Conservation (phyloP, 2,888 invertebrate genomes). For the Mactromeris polynyma region DNA sequence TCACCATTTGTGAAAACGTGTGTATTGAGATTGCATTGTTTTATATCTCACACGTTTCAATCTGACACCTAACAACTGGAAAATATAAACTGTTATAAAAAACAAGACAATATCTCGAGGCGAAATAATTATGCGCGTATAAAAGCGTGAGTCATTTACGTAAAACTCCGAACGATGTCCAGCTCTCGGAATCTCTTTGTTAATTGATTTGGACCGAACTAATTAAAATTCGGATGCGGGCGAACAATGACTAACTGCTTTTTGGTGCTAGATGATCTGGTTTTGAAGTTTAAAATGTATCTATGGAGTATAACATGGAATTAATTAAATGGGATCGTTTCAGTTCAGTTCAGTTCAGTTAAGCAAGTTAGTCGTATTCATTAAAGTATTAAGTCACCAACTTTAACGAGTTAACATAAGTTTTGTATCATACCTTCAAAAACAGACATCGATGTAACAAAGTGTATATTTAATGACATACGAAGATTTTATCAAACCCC, state of each 20-base stretch:
- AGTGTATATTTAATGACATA: no score
- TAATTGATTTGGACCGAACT: neutral
- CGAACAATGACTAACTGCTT: neutral
- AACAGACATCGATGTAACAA: no score
- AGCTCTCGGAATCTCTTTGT: neutral
- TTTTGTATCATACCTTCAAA: no score
- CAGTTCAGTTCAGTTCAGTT: no score
- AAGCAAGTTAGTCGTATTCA: no score
- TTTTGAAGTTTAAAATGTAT: neutral
- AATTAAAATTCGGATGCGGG: neutral
- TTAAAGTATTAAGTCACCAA: no score
- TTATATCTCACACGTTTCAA: neutral
- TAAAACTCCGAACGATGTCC: neutral
- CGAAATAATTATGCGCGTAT: neutral
- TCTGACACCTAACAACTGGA: neutral
- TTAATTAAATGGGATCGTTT: no score
- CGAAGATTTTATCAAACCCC: no score
- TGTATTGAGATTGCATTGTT: neutral
- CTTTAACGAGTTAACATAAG: no score
- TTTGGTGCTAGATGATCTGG: neutral
- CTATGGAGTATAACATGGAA: no score
- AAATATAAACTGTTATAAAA: neutral
- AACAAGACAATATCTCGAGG: neutral
- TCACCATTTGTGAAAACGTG: neutral
- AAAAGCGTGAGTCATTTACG: neutral